A percentile compares a stretch with the other conserved stretches of the same genome.
Evolutionary conservation across 53 echinoderm and acorn worm genomes (phyloP).

Genomic region (Henricia sp.): DNA sequence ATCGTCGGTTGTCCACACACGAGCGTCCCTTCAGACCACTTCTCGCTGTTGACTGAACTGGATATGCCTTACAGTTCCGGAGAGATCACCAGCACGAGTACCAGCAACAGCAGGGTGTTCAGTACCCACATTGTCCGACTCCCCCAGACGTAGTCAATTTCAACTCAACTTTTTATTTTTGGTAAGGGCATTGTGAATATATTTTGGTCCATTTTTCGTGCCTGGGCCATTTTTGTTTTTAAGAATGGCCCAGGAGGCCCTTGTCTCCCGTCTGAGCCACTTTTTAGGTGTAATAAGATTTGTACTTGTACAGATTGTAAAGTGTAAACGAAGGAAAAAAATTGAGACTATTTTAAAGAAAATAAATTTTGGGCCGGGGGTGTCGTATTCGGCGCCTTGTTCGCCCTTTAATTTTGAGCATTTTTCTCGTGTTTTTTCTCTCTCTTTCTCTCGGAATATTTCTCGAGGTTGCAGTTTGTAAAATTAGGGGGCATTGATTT

Average conservation of each 20-base stretch:
- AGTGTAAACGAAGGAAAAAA: conserved; percentile 34
- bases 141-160: conserved; percentile 10
- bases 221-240: conserved; percentile 14
- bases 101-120: background rate
- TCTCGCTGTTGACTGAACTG: conserved; percentile 89
- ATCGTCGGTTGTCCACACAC: conserved; percentile 96
- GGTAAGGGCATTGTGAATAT: conserved; percentile 54
- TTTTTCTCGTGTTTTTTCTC: background rate
- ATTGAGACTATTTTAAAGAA: conserved; percentile 18
- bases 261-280: conserved; percentile 1
- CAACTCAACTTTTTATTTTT: background rate
- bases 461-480: too few species aligned
- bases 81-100: conserved; percentile 23
- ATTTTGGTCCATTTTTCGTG: conserved; percentile 10
- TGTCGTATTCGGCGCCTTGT: background rate
- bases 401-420: background rate
- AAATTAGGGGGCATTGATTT: too few species aligned
- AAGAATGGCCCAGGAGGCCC: conserved; percentile 36
- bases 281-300: conserved; percentile 72
- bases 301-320: conserved; percentile 74
- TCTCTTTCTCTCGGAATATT: background rate
- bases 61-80: conserved; percentile 87
- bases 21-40: conserved; percentile 94
- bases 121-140: conserved; percentile 8
- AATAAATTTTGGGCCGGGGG: background rate